These are phyloP conservation scores for Trinorchestia longiramus DNA, from an alignment of 1,140 invertebrate species.

Conservation along the genomic window DNA sequence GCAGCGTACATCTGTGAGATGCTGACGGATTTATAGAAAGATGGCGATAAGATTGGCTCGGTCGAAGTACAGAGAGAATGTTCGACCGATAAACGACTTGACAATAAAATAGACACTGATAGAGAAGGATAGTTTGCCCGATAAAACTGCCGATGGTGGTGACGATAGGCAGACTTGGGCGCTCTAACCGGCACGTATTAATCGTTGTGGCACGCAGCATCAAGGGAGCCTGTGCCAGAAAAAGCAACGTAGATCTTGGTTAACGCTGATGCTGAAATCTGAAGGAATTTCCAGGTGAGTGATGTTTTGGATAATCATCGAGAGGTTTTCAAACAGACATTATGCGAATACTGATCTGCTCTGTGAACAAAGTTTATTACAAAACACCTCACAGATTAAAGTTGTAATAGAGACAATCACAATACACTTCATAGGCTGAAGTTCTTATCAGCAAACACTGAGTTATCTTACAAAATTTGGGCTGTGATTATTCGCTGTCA, in stretches of 20 bases:
- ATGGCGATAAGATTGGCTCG: conserved; percentile 31
- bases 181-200: conserved; percentile 17
- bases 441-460: background rate
- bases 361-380: background rate
- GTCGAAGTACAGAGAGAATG: conserved; percentile 47
- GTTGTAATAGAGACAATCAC: background rate
- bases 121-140: conserved; percentile 47
- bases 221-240: background rate
- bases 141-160: conserved; percentile 39
- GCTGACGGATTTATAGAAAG: conserved; percentile 51
- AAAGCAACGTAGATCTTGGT: conserved; percentile 18
- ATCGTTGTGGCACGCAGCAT: conserved; percentile 22
- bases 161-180: conserved; percentile 4
- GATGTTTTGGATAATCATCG: background rate
- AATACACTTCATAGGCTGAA: background rate
- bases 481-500: background rate
- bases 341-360: background rate
- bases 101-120: conserved; percentile 53
- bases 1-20: conserved; percentile 13
- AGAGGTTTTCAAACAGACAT: background rate
- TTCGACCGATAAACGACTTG: conserved; percentile 40
- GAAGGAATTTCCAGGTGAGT: background rate
- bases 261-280: conserved; percentile 8
- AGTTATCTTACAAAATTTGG: background rate
- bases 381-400: background rate